Evolutionary conservation across 2,888 invertebrate species (phyloP).

Genomic region (Sesia apiformis): DNA sequence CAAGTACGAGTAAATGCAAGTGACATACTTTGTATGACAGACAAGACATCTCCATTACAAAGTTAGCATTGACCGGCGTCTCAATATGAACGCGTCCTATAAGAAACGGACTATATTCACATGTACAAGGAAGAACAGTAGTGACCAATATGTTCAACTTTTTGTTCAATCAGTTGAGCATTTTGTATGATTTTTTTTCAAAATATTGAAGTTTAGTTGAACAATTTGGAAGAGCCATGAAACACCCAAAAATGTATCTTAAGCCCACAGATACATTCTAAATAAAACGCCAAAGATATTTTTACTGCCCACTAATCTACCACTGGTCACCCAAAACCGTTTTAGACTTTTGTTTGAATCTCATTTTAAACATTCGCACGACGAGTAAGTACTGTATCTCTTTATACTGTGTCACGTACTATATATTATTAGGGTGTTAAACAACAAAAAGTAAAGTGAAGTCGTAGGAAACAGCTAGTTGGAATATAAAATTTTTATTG

Average conservation of each 20-base stretch:
- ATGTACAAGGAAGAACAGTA: neutral
- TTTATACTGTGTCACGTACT: neutral
- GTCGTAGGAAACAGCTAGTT: conserved; percentile 36
- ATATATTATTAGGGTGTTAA: neutral
- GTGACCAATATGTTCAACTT: too few relatives aligned
- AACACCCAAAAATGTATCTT: too few relatives aligned
- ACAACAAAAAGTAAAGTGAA: neutral
- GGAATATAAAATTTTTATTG: conserved; percentile 58
- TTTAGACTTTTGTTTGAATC: too few relatives aligned
- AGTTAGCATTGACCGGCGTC: neutral
- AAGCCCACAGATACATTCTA: too few relatives aligned
- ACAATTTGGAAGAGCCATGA: too few relatives aligned
- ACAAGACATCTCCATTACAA: neutral
- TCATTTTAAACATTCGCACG: too few relatives aligned
- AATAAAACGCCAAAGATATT: too few relatives aligned
- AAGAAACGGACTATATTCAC: neutral
- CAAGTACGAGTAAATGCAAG: neutral
- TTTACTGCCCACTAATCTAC: too few relatives aligned
- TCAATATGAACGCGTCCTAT: neutral
- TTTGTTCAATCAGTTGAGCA: too few relatives aligned
- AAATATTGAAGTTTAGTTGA: too few relatives aligned
- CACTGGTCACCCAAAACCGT: too few relatives aligned
- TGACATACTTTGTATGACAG: neutral
- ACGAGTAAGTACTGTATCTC: neutral
- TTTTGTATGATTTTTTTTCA: too few relatives aligned